A percentile compares a stretch with the other conserved stretches of the same genome.
These are phyloP conservation scores for Paramormyrops hopkinsi DNA, from an alignment of 2,797 vertebrate species.

Conservation along the genomic window DNA sequence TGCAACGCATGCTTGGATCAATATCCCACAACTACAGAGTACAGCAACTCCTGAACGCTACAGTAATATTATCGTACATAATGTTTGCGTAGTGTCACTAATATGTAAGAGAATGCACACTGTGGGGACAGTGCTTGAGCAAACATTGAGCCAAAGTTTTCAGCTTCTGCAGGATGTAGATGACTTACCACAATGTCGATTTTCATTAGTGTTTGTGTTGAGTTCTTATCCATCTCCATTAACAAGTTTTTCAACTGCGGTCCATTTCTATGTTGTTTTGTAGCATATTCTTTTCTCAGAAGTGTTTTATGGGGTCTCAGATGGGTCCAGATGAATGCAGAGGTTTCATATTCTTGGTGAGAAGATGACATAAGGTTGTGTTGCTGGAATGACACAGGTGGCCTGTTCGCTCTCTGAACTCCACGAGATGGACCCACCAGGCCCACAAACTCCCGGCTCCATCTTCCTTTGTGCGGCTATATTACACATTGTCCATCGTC, in stretches of 20 bases:
- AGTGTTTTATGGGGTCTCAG: not conserved
- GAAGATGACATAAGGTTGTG: not conserved
- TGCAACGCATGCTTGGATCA: not conserved
- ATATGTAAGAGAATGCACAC: not conserved
- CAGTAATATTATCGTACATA: not conserved
- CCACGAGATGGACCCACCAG: not conserved
- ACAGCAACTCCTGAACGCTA: not conserved
- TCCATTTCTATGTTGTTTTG: not conserved
- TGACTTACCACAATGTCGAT: not conserved
- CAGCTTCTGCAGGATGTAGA: not conserved
- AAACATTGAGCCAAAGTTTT: not conserved
- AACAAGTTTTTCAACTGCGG: not conserved
- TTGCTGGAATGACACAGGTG: not conserved
- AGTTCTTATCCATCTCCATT: not conserved
- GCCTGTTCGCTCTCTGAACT: not conserved
- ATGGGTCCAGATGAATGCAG: not conserved
- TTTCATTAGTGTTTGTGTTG: not conserved
- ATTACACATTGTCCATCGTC: not conserved
- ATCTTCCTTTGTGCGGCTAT: constrained; percentile 13
- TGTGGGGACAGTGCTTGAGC: not conserved
- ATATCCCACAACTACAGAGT: not conserved
- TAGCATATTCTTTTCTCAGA: not conserved
- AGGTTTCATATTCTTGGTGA: not conserved
- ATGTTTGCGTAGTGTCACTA: not conserved
- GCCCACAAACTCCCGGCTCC: not conserved